A percentile compares a stretch with the other conserved stretches of the same genome.
phyloP scores from a whole-genome alignment of 92 coral and sea anemone species.

The Phenganax marumi region DNA sequence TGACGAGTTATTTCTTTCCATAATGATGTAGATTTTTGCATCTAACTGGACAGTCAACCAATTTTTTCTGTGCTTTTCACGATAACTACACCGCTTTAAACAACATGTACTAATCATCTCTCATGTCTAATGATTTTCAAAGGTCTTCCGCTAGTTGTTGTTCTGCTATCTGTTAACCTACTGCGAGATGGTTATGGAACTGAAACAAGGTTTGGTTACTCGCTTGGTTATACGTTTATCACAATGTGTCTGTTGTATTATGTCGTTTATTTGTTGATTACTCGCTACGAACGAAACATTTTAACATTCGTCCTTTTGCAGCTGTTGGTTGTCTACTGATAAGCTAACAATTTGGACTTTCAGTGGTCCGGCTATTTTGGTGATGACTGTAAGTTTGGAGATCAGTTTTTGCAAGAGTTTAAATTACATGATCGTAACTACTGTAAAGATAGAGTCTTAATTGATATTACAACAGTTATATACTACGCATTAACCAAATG shows the following conservation, averaged over 20 bases:
- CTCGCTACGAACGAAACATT: background rate
- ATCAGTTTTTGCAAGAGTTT: background rate
- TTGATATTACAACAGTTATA: too few relatives aligned
- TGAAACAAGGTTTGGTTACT: slow-evolving; percentile 7
- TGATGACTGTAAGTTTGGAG: slow-evolving; percentile 26
- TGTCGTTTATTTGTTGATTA: background rate
- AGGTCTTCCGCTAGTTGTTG: slow-evolving; percentile 12
- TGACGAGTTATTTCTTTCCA: too few relatives aligned
- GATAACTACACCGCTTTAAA: too few relatives aligned
- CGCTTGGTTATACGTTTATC: background rate
- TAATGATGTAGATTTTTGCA: too few relatives aligned
- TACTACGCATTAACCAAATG: too few relatives aligned
- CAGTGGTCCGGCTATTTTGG: slow-evolving; percentile 31
- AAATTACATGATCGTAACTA: too few relatives aligned
- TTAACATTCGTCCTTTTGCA: background rate
- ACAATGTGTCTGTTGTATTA: background rate
- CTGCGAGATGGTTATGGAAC: slow-evolving; percentile 35
- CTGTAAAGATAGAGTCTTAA: too few relatives aligned
- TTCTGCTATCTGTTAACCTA: background rate
- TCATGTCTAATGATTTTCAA: background rate
- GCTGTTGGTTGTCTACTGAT: slow-evolving; percentile 34
- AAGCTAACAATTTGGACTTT: slow-evolving; percentile 33
- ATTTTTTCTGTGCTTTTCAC: too few relatives aligned
- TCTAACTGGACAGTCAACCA: too few relatives aligned
- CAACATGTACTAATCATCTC: too few relatives aligned